phyloP scores from a whole-genome alignment of 2,113 vertebrate genomes.

The Eleginops maclovinus region DNA sequence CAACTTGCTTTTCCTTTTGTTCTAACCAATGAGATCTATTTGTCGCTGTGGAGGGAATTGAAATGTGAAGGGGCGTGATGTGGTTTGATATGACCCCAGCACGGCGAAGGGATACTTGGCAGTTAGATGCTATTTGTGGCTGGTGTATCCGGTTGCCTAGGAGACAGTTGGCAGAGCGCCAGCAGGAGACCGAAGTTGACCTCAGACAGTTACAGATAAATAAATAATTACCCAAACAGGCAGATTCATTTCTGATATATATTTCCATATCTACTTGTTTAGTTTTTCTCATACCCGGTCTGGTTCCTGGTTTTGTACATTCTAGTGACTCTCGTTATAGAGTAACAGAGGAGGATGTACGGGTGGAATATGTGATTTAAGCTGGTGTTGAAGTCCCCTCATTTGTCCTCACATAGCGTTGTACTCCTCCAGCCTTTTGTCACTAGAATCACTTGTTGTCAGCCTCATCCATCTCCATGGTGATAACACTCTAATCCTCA shows the following conservation, averaged over 20 bases:
- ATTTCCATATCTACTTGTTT: too few species aligned
- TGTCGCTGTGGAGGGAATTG: conserved; percentile 62
- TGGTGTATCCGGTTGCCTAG: conserved; percentile 78
- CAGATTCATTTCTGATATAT: neutral
- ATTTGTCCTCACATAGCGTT: neutral
- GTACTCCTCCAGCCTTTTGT: conserved; percentile 6
- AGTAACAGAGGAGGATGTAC: neutral
- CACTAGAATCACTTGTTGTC: neutral
- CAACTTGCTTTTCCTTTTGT: too few species aligned
- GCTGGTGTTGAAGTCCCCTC: conserved; percentile 5
- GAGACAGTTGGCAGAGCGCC: conserved; percentile 78
- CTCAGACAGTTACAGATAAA: conserved; percentile 34
- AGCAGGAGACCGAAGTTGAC: conserved; percentile 72
- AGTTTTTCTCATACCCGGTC: too few species aligned
- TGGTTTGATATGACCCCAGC: conserved; percentile 47
- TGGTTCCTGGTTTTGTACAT: too few species aligned
- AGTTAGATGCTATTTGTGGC: conserved; percentile 77
- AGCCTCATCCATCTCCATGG: conserved; percentile 31
- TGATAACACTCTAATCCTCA: conserved; percentile 17
- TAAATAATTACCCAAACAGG: neutral
- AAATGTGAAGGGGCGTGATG: conserved; percentile 52
- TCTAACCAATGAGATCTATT: conserved; percentile 38
- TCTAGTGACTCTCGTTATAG: too few species aligned
- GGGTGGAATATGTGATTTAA: neutral
- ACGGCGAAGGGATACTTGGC: conserved; percentile 62